Evolutionary conservation across 2,113 vertebrate species (phyloP), one percentile per base, ranked within the genome.

Genomic region (Pyxicephalus adspersus): DNA sequence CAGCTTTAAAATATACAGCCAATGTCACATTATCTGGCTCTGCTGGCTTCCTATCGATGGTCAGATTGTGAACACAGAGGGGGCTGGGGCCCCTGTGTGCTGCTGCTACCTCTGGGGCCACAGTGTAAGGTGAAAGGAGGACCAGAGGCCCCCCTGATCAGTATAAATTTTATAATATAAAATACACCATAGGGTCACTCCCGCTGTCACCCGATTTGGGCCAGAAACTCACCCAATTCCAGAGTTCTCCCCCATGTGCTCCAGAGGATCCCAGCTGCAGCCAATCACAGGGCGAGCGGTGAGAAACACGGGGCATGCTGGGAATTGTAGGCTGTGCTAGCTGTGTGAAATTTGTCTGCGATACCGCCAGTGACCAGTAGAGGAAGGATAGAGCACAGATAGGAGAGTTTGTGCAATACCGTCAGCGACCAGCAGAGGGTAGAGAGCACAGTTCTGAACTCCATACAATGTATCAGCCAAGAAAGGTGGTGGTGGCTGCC

Each of bases 241-340:
- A n/a, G 23, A 8, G 0, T 18, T 25, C 25, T 80, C 77, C 66
- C 67, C 67, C 77, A 80, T 80, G 77, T 61, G 66, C 66, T 52
- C n/a, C 29, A 3, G 9, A 61, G n/a, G 9, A 9, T 71, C 11
- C 11, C 52, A 29, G 19, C 16, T 26, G 16, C n/a, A 19, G 0
- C 77, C 55, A 71, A 80, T 80, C 55, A 80, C 65, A 60, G 13
- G n/a, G 7, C 4, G 8, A 51, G 11, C 65, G 3, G 8, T 1
- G 18, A n/a, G 1, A 4, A 16, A 19, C 55, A 23, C 25, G 19
- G 19, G 20, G 77, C 38, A 51, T 72, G 26, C 57, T 26, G 77
- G 77, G 67, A 80, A 3, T 64, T 80, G 66, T 63, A 63, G 67
- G 61, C 11, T 2, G 15, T 0, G 15, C 13, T 2, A 5, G 38